These are phyloP conservation scores for Pseudolaguvia tuberculata DNA, from an alignment of 2,113 vertebrate genomes.

Conservation along the genomic window DNA sequence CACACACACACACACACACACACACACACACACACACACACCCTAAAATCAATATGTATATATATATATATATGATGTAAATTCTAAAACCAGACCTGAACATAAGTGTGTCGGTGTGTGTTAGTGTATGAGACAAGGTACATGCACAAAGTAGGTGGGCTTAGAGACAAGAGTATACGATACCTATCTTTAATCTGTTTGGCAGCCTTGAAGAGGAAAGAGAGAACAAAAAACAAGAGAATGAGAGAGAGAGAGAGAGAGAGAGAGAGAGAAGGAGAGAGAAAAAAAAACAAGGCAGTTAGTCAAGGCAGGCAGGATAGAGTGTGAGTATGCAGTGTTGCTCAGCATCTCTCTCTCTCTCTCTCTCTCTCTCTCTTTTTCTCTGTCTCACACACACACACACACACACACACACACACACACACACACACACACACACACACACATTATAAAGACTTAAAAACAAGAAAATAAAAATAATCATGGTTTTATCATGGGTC, in stretches of 20 bases:
- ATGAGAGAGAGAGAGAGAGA: conserved; percentile 69
- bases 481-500: not conserved
- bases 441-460: not conserved
- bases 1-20: conserved; percentile 10
- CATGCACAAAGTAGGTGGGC: conserved; percentile 10
- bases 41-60: too few relatives aligned
- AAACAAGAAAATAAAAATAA: not conserved
- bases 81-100: not conserved
- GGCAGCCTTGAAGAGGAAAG: conserved; percentile 79
- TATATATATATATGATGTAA: not conserved
- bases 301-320: conserved; percentile 75
- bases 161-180: conserved; percentile 65
- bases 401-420: conserved; percentile 24
- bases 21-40: not conserved
- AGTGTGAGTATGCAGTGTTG: conserved; percentile 48
- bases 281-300: conserved; percentile 59
- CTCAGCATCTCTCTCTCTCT: conserved; percentile 4
- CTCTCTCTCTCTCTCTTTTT: not conserved
- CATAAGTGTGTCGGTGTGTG: not conserved
- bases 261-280: conserved; percentile 72
- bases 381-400: conserved; percentile 5
- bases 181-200: conserved; percentile 98
- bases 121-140: not conserved
- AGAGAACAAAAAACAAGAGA: conserved; percentile 60
- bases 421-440: too few relatives aligned